Evolutionary conservation across 1,140 invertebrate species (phyloP).

Genomic region (Listronotus oregonensis): DNA sequence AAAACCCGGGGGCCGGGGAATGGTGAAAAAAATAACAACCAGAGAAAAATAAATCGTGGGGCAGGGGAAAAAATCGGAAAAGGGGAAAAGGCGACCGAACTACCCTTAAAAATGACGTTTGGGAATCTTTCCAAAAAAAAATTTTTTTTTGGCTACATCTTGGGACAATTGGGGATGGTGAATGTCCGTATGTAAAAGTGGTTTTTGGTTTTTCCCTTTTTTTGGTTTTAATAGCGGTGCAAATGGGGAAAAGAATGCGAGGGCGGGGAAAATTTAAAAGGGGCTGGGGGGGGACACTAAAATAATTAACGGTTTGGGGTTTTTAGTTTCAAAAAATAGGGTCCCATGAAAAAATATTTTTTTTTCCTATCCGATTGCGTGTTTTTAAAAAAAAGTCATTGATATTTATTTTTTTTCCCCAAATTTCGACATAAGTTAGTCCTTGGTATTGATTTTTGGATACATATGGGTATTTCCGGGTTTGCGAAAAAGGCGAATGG

Average conservation of each 20-base stretch:
- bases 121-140: neutral
- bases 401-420: slow-evolving; percentile 1
- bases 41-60: too few relatives aligned
- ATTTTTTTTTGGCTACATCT: neutral
- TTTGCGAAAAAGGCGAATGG: slow-evolving; percentile 7
- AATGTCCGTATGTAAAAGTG: slow-evolving; percentile 7
- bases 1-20: too few relatives aligned
- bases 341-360: neutral
- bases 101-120: neutral
- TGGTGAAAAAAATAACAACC: neutral
- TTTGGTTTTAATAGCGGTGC: slow-evolving; percentile 4
- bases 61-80: neutral
- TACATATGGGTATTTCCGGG: neutral
- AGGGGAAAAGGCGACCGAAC: slow-evolving; percentile 1
- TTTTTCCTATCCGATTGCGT: neutral
- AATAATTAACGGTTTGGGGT: neutral
- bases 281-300: too few relatives aligned
- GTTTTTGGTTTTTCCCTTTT: too few relatives aligned
- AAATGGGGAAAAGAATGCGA: neutral
- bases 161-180: neutral
- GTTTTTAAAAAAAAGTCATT: neutral
- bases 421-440: neutral
- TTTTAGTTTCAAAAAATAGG: neutral
- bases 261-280: neutral
- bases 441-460: neutral